These are phyloP conservation scores for Lampris megalopsis DNA, from an alignment of 2,113 vertebrate genomes.

Conservation along the genomic window DNA sequence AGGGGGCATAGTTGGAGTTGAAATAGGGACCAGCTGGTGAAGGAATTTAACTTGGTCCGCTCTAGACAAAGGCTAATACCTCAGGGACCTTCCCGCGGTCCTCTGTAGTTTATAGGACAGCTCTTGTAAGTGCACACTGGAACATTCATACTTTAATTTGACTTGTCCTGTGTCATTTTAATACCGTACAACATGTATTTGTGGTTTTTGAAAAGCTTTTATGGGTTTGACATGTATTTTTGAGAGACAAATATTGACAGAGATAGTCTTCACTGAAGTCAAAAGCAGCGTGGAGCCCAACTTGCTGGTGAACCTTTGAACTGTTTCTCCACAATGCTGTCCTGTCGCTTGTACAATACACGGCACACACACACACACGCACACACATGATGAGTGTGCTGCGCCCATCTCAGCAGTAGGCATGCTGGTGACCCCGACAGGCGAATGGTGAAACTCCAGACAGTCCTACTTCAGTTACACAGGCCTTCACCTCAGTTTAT, in stretches of 20 bases:
- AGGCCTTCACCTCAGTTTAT: conserved; percentile 45
- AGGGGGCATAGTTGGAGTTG: conserved; percentile 42
- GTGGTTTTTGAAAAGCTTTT: neutral
- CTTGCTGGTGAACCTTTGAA: conserved; percentile 51
- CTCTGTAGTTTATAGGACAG: neutral
- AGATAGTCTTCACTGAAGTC: neutral
- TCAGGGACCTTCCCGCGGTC: neutral
- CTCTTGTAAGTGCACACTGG: neutral
- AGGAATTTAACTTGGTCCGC: conserved; percentile 61
- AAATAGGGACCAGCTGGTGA: conserved; percentile 77
- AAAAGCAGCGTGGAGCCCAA: conserved; percentile 26
- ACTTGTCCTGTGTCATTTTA: neutral
- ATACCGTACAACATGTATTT: neutral
- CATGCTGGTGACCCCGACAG: too few species aligned
- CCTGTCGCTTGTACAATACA: conserved; percentile 4
- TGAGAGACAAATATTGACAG: too few species aligned
- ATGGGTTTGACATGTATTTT: neutral
- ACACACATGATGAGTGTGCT: neutral
- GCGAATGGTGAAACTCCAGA: conserved; percentile 38
- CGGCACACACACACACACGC: conserved; percentile 2
- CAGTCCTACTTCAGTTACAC: neutral
- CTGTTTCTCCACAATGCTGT: conserved; percentile 11
- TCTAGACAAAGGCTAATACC: conserved; percentile 29
- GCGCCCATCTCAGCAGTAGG: too few species aligned
- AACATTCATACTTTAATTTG: conserved; percentile 10